Evolutionary conservation across 2,113 vertebrate genomes (phyloP), one percentile per base, ranked within the genome.

Genomic region (Aptenodytes forsteri): DNA sequence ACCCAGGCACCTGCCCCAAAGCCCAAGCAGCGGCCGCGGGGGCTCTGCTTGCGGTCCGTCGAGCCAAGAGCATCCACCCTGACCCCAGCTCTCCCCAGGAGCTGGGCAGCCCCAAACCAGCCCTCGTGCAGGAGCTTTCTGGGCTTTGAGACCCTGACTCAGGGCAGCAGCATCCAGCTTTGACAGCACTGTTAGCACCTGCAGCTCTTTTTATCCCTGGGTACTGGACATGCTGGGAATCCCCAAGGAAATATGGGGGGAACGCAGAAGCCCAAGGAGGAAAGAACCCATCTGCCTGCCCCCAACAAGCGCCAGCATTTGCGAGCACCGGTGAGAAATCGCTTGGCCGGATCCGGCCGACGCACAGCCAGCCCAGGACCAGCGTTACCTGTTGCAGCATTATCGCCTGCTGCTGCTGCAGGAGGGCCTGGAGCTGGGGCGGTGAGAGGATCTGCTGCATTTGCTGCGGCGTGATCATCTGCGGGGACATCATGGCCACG

Each of bases 371-470:
- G 70, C 67, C 5, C 18, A 8, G 11, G 18, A 17, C 20, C 65
- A 18, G 66, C 4, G 5, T 97, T 98, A 99, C 99, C 99, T 99
- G 99, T 96, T 99, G 99, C 87, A 99, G 98, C 99, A 99, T 99
- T 90, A 99, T 99, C 0, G 99, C 99, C 94, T 99, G 99, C 84
- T 99, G 99, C 98, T 99, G 99, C 97, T 99, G 99, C 87, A 99
- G 98, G 95, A 99, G 97, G 42, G 99, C 99, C 98, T 99, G 99
- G 46, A 99, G 99, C 98, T 99, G 99, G 16, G 99, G 99, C 0
- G 99, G 99, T 2, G 99, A 99, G 96, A 99, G 98, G 97, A 99
- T 99, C 99, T 99, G 99, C 97, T 99, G 99, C 99, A 99, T 99
- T 97, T 99, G 99, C 97, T 99, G 99, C 9, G 99, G 99, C 15